Base-by-base conservation (phyloP, 2,888 invertebrate genomes). In the Onthophagus sagittarius region DNA sequence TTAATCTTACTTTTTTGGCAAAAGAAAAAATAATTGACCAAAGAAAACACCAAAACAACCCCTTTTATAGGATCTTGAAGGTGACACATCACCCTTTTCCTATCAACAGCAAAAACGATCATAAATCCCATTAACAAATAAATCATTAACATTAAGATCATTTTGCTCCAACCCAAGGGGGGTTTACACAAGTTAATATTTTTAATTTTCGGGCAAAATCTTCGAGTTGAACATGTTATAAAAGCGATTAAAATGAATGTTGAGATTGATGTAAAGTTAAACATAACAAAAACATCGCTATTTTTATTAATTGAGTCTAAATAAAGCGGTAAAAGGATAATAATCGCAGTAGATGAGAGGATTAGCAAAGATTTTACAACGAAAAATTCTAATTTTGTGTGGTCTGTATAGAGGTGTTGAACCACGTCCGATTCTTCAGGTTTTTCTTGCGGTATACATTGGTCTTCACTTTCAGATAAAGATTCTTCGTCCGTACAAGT, bases 31-130 rank as follows among this genome's bases (percentile, higher is more conserved):
- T 89, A 89, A 80, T 88, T 88, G 11, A 89, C 85, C 70, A 89
- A 82, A 0, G 89, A 87, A 79, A 88, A 89, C 7, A 89, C 88
- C 71, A 90, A 81, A 4, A 88, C 85, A 64, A 89, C 85, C 71
- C 88, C 89, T 79, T 90, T 89, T 63, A 90, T 86, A 0, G 90
- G 90, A 81, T 90, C 90, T 79, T 90, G 90, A 63, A 90, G 83
- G 80, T 90, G 90, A 76, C 90, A 90, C 71, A 89, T 83, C 4
- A 90, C 89, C 77, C 88, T 82, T 77, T 88, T 86, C 74, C 86
- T 83, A 78, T 89, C 89, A 75, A 87, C 79, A 2, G 88, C 84
- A 77, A 87, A 86, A n/a, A 87, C 84, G 63, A 87, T 82, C 70
- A 87, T 82, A 77, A 88, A 84, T n/a, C 85, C 86, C 75, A 87